Conservation (phyloP, 2,113 vertebrate species). For the Lontra canadensis region DNA sequence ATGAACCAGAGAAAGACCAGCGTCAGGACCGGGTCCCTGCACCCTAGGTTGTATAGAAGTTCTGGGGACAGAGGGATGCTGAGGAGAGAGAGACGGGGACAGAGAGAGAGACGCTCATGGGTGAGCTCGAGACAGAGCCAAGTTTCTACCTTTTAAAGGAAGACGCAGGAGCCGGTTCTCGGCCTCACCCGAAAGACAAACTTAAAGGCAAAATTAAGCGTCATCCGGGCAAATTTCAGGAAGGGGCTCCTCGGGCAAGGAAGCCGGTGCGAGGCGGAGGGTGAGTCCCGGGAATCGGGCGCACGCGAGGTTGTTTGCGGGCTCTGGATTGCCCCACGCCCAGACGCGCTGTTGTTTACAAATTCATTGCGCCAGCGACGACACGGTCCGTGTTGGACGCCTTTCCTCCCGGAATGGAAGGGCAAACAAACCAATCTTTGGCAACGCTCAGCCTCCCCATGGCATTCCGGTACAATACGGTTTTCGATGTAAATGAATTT, state of each 20-base stretch:
- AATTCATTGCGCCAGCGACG: not conserved
- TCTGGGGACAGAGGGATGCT: not conserved
- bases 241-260: not conserved
- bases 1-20: not conserved
- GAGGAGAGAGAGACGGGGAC: not conserved
- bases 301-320: not conserved
- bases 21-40: fast-evolving
- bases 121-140: not conserved
- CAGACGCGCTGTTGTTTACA: not conserved
- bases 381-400: not conserved
- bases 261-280: not conserved
- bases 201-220: fast-evolving
- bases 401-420: not conserved
- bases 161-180: not conserved
- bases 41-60: not conserved
- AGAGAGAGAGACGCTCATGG: fast-evolving
- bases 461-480: not conserved
- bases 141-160: not conserved
- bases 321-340: not conserved
- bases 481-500: conserved; percentile 6
- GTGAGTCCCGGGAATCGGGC: not conserved
- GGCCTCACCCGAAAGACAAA: not conserved
- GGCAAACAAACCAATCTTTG: not conserved
- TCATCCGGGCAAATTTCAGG: not conserved
- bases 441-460: not conserved